These are phyloP conservation scores for Digitonthophagus gazella DNA, from an alignment of 2,888 invertebrate species.

Conservation along the genomic window DNA sequence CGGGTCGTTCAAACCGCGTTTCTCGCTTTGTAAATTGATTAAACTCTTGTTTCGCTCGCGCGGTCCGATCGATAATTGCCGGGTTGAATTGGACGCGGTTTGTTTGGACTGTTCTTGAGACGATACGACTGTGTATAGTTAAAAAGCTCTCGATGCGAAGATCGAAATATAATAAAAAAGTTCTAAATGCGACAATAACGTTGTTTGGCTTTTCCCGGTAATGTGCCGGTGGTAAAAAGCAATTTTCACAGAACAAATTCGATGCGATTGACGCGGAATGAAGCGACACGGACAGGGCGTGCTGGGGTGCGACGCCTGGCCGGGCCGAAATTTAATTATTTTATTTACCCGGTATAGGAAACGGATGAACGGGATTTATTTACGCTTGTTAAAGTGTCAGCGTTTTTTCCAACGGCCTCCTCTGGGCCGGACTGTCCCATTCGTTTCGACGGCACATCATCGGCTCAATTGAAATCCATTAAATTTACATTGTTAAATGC, in stretches of 20 bases:
- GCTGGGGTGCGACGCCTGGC: neutral
- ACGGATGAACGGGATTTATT: constrained; percentile 26
- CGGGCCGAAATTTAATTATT: constrained; percentile 27
- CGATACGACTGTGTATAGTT: neutral
- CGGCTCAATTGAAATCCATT: constrained; percentile 27
- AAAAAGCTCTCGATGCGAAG: neutral
- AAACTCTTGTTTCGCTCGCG: constrained; percentile 32
- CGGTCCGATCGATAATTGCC: neutral
- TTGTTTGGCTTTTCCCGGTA: neutral
- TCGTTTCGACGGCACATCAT: constrained; percentile 16
- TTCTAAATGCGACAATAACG: neutral
- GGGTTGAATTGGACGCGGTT: neutral
- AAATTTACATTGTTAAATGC: constrained; percentile 28
- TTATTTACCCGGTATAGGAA: constrained; percentile 24
- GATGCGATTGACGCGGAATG: neutral
- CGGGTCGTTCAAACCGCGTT: constrained; percentile 25
- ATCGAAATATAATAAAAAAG: neutral
- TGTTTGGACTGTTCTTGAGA: neutral
- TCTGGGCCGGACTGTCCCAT: constrained; percentile 7
- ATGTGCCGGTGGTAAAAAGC: neutral
- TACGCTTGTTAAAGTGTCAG: constrained; percentile 29
- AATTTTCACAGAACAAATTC: neutral
- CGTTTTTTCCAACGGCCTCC: constrained; percentile 3
- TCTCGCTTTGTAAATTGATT: constrained; percentile 36
- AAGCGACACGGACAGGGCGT: neutral